These are phyloP conservation scores for Orbicella faveolata DNA, from an alignment of 64 coral and sea anemone genomes.

Conservation along the genomic window DNA sequence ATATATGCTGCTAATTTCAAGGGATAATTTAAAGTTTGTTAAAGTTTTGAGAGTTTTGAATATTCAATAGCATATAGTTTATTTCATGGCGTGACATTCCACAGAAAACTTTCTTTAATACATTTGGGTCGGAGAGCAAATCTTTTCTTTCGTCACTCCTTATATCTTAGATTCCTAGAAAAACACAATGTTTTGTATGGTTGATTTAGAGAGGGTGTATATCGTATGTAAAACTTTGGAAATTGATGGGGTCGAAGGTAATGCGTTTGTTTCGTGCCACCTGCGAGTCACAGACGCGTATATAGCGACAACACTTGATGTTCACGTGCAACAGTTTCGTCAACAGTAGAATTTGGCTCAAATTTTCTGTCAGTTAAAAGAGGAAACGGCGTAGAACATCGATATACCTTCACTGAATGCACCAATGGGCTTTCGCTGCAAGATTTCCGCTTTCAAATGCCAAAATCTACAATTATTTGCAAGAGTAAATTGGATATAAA, in stretches of 20 bases:
- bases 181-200: background rate
- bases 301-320: conserved; percentile 22
- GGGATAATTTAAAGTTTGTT: no score
- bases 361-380: background rate
- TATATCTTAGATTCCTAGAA: background rate
- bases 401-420: background rate
- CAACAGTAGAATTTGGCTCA: background rate
- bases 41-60: no score
- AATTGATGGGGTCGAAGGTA: conserved; percentile 2
- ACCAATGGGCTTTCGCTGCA: background rate
- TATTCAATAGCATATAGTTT: no score
- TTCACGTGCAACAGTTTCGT: background rate
- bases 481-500: conserved; percentile 11
- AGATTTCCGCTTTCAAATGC: background rate
- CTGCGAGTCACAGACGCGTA: background rate
- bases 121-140: no score
- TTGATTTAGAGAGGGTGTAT: background rate
- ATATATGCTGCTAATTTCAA: no score
- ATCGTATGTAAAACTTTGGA: background rate
- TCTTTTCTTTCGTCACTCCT: background rate
- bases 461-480: conserved; percentile 13
- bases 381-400: background rate
- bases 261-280: background rate
- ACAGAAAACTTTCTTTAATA: no score
- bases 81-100: no score